Evolutionary conservation across 2,888 invertebrate species (phyloP), one percentile per base, ranked within the genome.

Genomic region (Eilema depressum): DNA sequence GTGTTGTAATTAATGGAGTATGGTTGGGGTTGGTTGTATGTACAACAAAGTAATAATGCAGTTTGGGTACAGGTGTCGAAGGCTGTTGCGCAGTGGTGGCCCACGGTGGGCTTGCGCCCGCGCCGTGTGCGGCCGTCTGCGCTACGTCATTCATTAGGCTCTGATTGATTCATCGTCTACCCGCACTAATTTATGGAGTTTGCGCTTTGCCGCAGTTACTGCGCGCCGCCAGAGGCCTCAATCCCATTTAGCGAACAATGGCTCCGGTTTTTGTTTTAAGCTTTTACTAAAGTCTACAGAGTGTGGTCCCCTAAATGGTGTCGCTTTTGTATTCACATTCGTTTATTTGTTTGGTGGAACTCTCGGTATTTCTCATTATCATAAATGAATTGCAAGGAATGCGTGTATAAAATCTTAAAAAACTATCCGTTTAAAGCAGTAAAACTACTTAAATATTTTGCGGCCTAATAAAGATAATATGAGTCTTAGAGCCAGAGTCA

Each of bases 151-250:
- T 93, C 90, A 92, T 92, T 93, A 92, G 86, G 83, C 80, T 82
- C 88, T 93, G 93, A 94, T 93, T 94, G 94, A 94, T 94, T 94
- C 93, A 93, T 93, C 90, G 92, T 85, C 89, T 88, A 86, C 84
- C 87, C 86, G 83, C 84, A 87, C 89, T 88, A 94, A 94, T 93
- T 93, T 92, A 94, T 92, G 89, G 89, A 86, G 85, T 85, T 88
- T 87, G 86, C 85, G 86, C 89, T 91, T 92, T 92, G 91, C 89
- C 88, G 83, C 84, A 86, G 83, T 84, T 87, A 81, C 82, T 84
- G 84, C 81, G 86, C 81, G 86, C 88, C 89, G 86, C 84, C 82
- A 77, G 78, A 83, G 76, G 80, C 78, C 83, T 83, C 85, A 83
- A 83, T 89, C 84, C 85, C 80, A 80, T 83, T 83, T 85, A 81